phyloP scores from a whole-genome alignment of 2,113 vertebrate genomes.

The Lepidothrix coronata region DNA sequence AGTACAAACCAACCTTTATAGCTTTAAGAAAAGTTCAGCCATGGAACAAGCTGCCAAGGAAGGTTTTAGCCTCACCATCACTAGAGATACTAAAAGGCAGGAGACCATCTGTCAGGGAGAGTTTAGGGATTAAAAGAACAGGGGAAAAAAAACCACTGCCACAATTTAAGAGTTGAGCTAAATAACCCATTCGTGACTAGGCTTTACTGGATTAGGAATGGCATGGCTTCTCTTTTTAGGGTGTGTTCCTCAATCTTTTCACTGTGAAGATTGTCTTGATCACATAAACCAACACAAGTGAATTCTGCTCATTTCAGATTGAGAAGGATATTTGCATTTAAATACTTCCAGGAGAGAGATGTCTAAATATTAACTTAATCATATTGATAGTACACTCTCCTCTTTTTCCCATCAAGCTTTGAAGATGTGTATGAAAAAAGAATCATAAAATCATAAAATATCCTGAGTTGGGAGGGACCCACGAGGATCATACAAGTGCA shows the following conservation, averaged over 20 bases:
- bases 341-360: neutral
- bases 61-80: constrained; percentile 39
- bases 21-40: constrained; percentile 46
- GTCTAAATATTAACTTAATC: neutral
- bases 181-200: neutral
- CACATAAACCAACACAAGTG: neutral
- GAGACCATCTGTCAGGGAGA: constrained; percentile 47
- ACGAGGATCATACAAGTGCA: neutral
- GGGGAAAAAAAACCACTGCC: neutral
- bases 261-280: neutral
- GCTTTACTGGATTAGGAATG: neutral
- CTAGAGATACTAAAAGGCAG: constrained; percentile 39
- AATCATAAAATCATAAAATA: neutral
- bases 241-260: neutral
- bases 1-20: constrained; percentile 17
- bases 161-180: neutral
- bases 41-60: constrained; percentile 31
- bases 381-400: neutral
- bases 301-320: neutral
- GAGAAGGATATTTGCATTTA: neutral
- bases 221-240: neutral
- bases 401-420: neutral
- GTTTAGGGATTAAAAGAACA: constrained; percentile 22
- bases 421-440: neutral
- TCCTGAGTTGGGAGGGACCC: neutral